Evolutionary conservation across 2,797 vertebrate species (phyloP).

Genomic region (Phalloptychus januarius): DNA sequence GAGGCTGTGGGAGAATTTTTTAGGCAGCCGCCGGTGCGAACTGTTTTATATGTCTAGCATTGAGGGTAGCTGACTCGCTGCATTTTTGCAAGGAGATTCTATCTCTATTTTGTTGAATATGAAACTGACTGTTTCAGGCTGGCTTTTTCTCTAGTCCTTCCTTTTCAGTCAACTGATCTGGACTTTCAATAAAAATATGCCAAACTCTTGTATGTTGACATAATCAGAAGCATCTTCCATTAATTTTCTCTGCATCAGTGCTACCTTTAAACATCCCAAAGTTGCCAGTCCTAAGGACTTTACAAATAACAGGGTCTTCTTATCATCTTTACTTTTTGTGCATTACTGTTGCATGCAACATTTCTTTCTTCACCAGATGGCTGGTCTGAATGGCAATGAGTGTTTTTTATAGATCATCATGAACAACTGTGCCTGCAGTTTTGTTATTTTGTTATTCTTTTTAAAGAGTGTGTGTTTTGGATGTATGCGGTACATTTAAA

Average conservation of each 20-base stretch:
- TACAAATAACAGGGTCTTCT: background rate
- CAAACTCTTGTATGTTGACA: background rate
- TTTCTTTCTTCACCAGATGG: background rate
- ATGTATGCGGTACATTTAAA: background rate
- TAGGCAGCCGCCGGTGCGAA: constrained; percentile 51
- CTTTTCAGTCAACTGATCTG: background rate
- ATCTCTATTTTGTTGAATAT: background rate
- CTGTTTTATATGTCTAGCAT: background rate
- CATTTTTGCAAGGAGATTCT: background rate
- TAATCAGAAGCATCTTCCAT: background rate
- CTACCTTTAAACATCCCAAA: background rate
- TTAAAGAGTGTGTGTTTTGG: background rate
- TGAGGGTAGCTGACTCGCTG: background rate
- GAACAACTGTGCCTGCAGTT: background rate
- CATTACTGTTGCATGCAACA: background rate
- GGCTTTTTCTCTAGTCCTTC: background rate
- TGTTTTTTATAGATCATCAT: background rate
- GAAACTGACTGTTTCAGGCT: background rate
- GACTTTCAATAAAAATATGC: background rate
- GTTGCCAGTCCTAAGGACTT: background rate
- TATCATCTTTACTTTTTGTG: background rate
- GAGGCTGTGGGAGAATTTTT: constrained; percentile 72
- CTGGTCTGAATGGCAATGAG: background rate
- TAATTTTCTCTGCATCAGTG: background rate
- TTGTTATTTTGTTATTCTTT: background rate